Evolutionary conservation across 2,888 invertebrate species (phyloP), one percentile per base, ranked within the genome.

Genomic region (Selenia dentaria): DNA sequence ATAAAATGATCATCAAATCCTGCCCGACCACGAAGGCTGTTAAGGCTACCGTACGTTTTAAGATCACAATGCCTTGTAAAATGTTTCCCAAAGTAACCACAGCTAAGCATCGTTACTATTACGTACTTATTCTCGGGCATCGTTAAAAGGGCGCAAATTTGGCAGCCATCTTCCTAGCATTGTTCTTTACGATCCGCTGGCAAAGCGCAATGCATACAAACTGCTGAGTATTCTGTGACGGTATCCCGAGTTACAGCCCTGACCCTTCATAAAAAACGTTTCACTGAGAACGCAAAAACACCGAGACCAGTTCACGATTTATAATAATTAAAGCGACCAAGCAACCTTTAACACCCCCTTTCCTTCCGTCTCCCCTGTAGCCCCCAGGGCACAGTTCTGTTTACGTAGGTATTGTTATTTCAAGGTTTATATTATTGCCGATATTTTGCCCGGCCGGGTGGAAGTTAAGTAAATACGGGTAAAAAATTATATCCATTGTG

Each of bases 331-430:
- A 48, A 25, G 31, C 37, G 22, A 48, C 41, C 47, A 42, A 25
- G 31, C 37, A 24, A 48, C 47, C 47, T 38, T 41, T 41, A 3
- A 11, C 22, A 2, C 22, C 20, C 22, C 6, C 22, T 22, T 6
- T 1, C 22, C n/a, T 8, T 8, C 8, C 22, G 8, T n/a, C n/a
- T n/a, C 31, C 37, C 37, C 22, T 26, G 22, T n/a, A 4, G 8
- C 25, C 20, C 3, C 34, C 6, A 14, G 25, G 16, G 12, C 8
- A 10, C 31, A 35, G 36, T 3, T 12, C 8, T 48, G 47, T 48
- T 48, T 41, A 42, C 41, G 37, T 28, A 48, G 41, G 47, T 48
- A 48, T 42, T 48, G 41, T 48, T 48, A 37, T 42, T 42, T 37
- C 4, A 37, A 37, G 41, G 41, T 48, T 37, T 48, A 18, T 37